Evolutionary conservation across 2,888 invertebrate species (phyloP).

Genomic region (Argynnis bischoffii): DNA sequence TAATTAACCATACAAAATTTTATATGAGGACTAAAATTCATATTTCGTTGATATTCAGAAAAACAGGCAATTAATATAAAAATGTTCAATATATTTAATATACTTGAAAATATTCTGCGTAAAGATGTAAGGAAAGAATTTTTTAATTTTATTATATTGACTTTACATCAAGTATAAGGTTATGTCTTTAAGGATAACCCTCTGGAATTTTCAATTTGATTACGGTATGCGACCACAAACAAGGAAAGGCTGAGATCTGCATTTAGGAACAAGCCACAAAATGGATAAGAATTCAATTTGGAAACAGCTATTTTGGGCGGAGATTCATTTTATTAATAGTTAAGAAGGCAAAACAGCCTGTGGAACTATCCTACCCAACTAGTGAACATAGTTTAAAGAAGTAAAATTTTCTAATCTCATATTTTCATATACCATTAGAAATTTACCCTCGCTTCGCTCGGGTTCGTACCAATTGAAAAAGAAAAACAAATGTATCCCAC

Average conservation of each 20-base stretch:
- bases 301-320: constrained; percentile 62
- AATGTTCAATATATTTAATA: background rate
- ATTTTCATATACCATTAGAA: no score
- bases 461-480: no score
- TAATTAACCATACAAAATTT: background rate
- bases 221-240: constrained; percentile 57
- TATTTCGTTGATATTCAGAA: no score
- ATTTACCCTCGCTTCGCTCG: no score
- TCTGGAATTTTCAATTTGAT: constrained; percentile 72
- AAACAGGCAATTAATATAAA: background rate
- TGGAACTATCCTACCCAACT: background rate
- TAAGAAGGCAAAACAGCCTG: constrained; percentile 3
- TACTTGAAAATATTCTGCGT: background rate
- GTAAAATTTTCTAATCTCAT: background rate
- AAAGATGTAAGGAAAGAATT: constrained; percentile 3
- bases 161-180: constrained; percentile 33
- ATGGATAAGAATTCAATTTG: constrained; percentile 63
- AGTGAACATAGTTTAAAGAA: background rate
- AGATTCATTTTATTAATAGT: constrained; percentile 30
- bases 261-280: constrained; percentile 53
- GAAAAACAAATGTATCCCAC: no score
- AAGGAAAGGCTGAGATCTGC: constrained; percentile 65
- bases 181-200: constrained; percentile 49
- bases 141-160: constrained; percentile 32
- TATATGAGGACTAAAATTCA: no score